phyloP scores from a whole-genome alignment of 2,888 invertebrate genomes.

The Epinotia bilunana region DNA sequence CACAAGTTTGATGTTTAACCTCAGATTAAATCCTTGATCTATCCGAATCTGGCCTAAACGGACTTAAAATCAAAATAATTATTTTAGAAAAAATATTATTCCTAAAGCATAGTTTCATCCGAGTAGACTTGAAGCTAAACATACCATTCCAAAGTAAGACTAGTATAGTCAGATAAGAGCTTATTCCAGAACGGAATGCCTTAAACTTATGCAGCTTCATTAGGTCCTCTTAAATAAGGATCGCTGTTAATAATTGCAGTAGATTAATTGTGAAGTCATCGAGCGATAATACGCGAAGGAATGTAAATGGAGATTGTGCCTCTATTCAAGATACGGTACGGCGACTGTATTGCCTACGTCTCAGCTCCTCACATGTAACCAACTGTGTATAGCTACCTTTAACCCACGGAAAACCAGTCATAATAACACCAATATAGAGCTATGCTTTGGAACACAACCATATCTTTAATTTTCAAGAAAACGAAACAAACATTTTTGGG shows the following conservation, averaged over 20 bases:
- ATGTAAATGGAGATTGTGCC: background rate
- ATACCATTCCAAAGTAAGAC: constrained; percentile 10
- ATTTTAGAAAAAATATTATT: background rate
- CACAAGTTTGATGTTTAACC: too few relatives aligned
- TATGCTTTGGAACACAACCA: too few relatives aligned
- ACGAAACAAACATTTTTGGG: too few relatives aligned
- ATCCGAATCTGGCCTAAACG: too few relatives aligned
- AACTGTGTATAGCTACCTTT: background rate
- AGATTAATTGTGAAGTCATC: constrained; percentile 15
- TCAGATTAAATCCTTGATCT: too few relatives aligned
- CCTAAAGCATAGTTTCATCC: background rate
- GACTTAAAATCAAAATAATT: too few relatives aligned
- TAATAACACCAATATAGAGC: too few relatives aligned
- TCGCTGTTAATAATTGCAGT: constrained; percentile 4
- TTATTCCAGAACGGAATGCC: constrained; percentile 20
- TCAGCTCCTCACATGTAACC: background rate
- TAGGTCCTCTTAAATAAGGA: constrained; percentile 23
- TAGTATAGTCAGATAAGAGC: constrained; percentile 23
- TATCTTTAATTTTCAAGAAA: too few relatives aligned
- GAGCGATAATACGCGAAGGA: constrained; percentile 14
- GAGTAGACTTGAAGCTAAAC: background rate
- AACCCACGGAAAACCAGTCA: too few relatives aligned
- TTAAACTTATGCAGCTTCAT: constrained; percentile 20
- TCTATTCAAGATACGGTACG: background rate
- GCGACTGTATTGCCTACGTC: background rate